These are phyloP conservation scores for Florisuga fusca DNA, from an alignment of 2,797 vertebrate species.

Conservation along the genomic window DNA sequence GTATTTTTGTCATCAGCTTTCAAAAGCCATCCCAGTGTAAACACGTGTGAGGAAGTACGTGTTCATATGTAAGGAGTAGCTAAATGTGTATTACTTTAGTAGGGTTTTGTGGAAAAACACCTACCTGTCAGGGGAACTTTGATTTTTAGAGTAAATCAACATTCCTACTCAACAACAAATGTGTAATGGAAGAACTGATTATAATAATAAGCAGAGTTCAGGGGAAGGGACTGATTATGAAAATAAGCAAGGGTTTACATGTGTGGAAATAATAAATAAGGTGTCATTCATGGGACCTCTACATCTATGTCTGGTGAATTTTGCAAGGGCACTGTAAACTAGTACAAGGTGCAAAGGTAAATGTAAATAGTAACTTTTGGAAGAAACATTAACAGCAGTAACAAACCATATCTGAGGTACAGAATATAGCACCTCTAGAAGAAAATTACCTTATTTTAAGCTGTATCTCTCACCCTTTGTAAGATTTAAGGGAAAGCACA, in stretches of 20 bases:
- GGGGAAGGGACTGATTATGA: background rate
- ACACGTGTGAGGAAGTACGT: background rate
- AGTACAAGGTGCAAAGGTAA: background rate
- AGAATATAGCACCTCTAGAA: background rate
- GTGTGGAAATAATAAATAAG: background rate
- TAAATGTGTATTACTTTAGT: background rate
- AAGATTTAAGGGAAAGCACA: background rate
- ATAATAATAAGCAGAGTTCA: background rate
- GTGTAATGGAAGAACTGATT: background rate
- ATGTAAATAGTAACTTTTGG: background rate
- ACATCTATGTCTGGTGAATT: background rate
- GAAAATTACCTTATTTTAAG: constrained; percentile 38
- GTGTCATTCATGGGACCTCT: background rate
- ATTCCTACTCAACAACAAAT: background rate
- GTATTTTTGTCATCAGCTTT: background rate
- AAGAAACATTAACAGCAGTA: background rate
- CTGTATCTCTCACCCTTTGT: background rate
- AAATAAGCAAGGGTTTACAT: background rate
- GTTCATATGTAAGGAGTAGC: rapidly evolving
- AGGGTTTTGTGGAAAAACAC: background rate
- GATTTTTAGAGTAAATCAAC: background rate
- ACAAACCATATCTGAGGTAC: background rate
- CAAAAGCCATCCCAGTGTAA: background rate
- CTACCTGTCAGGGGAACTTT: background rate
- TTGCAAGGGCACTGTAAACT: background rate